Evolutionary conservation across 2,113 vertebrate species (phyloP).

Genomic region (Notechis scutatus): DNA sequence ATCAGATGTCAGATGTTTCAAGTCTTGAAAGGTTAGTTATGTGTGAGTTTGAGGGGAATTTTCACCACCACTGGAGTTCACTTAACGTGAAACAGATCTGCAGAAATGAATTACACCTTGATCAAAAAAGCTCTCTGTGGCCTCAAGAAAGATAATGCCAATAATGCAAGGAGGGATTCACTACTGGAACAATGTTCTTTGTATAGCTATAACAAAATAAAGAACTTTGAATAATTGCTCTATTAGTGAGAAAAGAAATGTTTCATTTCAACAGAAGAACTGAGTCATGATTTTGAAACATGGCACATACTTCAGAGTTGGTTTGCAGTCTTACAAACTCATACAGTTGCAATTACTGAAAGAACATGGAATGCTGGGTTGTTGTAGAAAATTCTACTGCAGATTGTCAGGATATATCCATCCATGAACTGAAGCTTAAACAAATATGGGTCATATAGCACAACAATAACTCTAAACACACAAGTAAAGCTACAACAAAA

Average conservation of each 20-base stretch:
- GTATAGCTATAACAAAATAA: not conserved
- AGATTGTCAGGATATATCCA: not conserved
- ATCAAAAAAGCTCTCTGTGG: not conserved
- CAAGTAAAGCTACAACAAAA: not conserved
- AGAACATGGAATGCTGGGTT: not conserved
- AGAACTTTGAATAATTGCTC: not conserved
- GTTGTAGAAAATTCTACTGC: not conserved
- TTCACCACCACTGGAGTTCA: not conserved
- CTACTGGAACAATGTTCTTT: not conserved
- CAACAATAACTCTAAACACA: not conserved
- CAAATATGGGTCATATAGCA: not conserved
- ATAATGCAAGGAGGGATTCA: not conserved
- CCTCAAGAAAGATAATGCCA: not conserved
- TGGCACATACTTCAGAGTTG: not conserved
- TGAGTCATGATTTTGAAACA: not conserved
- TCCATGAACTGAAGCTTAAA: not conserved
- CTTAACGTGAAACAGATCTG: not conserved
- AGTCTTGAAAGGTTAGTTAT: not conserved
- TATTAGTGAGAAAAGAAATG: not conserved
- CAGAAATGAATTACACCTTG: not conserved
- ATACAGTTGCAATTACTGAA: not conserved
- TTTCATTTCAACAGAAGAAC: not conserved
- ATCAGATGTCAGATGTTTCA: not conserved
- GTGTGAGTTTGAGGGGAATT: not conserved
- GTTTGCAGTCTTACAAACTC: not conserved